These are phyloP conservation scores for Daktulosphaira vitifoliae DNA, from an alignment of 1,140 invertebrate genomes.

Conservation along the genomic window DNA sequence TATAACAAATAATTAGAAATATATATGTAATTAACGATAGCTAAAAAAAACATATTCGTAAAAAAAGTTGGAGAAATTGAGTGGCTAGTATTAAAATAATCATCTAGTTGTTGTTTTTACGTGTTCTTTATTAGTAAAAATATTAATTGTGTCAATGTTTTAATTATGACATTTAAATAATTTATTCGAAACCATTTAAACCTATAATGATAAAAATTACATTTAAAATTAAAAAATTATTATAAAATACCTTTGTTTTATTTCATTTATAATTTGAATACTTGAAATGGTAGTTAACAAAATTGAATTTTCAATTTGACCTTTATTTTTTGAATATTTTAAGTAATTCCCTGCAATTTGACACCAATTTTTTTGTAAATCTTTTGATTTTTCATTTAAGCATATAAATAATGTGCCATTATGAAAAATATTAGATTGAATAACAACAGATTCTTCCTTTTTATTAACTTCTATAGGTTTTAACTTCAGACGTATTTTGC, in stretches of 20 bases:
- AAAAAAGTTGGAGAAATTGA: too few relatives aligned
- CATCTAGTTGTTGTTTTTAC: too few relatives aligned
- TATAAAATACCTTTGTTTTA: constrained; percentile 23
- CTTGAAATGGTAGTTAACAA: constrained; percentile 33
- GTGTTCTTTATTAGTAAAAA: too few relatives aligned
- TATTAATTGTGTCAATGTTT: too few relatives aligned
- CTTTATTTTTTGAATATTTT: constrained; percentile 34
- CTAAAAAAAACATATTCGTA: too few relatives aligned
- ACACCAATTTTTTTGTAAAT: constrained; percentile 30
- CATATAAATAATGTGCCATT: constrained; percentile 24
- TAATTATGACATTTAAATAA: too few relatives aligned
- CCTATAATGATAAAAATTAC: too few relatives aligned
- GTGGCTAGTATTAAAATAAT: too few relatives aligned
- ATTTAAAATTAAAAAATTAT: too few relatives aligned
- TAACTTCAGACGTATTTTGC: constrained; percentile 40
- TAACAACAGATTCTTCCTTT: constrained; percentile 6
- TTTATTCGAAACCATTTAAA: too few relatives aligned
- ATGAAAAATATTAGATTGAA: constrained; percentile 20
- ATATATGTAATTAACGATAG: too few relatives aligned
- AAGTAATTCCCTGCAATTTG: constrained; percentile 38
- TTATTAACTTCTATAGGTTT: constrained; percentile 32
- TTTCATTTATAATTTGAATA: constrained; percentile 1
- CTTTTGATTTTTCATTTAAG: constrained; percentile 31
- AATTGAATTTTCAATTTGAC: constrained; percentile 41
- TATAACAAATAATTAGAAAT: too few relatives aligned